Percentiles rank a stretch among this genome's conserved stretches.
Evolutionary conservation across 2,888 invertebrate species (phyloP).

Genomic region (Metallyticus violacea): DNA sequence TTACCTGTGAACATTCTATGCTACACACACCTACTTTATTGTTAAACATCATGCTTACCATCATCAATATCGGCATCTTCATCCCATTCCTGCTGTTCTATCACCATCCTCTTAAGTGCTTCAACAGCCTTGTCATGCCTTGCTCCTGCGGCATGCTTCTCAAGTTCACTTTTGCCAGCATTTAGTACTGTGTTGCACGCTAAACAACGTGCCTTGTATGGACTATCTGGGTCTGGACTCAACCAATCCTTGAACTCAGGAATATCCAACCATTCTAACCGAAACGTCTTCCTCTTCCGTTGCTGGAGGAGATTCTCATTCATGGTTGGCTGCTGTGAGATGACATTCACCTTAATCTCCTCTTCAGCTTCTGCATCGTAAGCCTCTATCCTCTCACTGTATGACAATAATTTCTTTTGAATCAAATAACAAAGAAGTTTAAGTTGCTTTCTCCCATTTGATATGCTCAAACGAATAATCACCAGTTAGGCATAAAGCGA

Average conservation of each 20-base stretch:
- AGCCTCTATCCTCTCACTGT: neutral
- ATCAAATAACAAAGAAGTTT: too few relatives aligned
- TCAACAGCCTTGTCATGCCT: constrained; percentile 35
- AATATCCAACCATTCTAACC: constrained; percentile 34
- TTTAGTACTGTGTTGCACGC: constrained; percentile 40
- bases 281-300: constrained; percentile 31
- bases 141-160: constrained; percentile 41
- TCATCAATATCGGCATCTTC: constrained; percentile 1
- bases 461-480: too few relatives aligned
- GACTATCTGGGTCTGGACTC: constrained; percentile 36
- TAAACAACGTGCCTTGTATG: constrained; percentile 39
- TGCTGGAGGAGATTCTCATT: neutral
- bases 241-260: constrained; percentile 40
- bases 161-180: constrained; percentile 42
- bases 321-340: neutral
- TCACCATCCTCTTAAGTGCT: constrained; percentile 19
- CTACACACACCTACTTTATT: neutral
- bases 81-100: constrained; percentile 9
- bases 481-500: too few relatives aligned
- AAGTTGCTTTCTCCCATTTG: too few relatives aligned
- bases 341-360: neutral
- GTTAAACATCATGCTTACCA: neutral
- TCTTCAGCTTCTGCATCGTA: neutral
- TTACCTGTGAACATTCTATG: too few relatives aligned
- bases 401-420: neutral